A percentile compares a stretch with the other conserved stretches of the same genome.
Evolutionary conservation across 2,888 invertebrate species (phyloP).

Genomic region (Cerceris rybyensis): DNA sequence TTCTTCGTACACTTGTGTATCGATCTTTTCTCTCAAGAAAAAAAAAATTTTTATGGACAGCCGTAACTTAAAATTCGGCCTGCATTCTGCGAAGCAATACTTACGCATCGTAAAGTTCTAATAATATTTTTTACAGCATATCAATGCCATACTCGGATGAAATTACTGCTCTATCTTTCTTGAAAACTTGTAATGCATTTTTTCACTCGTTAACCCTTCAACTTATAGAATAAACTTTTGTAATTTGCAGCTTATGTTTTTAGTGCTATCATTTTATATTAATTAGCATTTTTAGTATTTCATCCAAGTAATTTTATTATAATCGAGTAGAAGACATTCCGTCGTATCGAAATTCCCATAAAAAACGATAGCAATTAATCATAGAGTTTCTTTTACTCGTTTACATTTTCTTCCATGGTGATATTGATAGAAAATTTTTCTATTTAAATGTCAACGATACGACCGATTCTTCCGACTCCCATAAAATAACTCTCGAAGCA

Average conservation of each 20-base stretch:
- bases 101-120: neutral
- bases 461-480: neutral
- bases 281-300: neutral
- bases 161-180: neutral
- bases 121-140: neutral
- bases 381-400: too few relatives aligned
- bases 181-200: too few relatives aligned
- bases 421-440: neutral
- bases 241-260: too few relatives aligned
- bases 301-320: constrained; percentile 1
- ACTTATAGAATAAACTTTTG: too few relatives aligned
- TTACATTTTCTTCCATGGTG: too few relatives aligned
- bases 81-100: constrained; percentile 9
- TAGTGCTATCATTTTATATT: too few relatives aligned
- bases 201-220: too few relatives aligned
- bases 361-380: too few relatives aligned
- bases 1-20: too few relatives aligned
- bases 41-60: too few relatives aligned
- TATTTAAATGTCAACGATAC: neutral
- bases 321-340: neutral
- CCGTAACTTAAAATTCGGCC: neutral
- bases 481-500: constrained; percentile 16
- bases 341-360: neutral
- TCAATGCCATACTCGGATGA: constrained; percentile 1
- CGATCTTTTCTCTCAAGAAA: too few relatives aligned